These are phyloP conservation scores for Hydropsyche tenuis DNA, from an alignment of 1,140 invertebrate species.

Conservation along the genomic window DNA sequence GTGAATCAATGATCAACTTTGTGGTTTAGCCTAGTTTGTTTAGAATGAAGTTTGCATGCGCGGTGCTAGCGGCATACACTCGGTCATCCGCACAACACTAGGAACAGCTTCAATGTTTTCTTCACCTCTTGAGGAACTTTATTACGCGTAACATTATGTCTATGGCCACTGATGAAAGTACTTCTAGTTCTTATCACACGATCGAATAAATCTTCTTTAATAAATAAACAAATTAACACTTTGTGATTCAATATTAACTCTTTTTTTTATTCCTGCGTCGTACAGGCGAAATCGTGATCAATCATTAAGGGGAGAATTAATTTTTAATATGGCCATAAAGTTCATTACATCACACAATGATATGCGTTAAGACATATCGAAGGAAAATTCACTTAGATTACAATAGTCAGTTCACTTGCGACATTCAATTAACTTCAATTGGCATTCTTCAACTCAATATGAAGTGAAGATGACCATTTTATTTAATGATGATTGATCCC, in stretches of 20 bases:
- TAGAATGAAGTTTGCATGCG: conserved; percentile 49
- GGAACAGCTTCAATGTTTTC: conserved; percentile 47
- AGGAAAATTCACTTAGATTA: conserved; percentile 31
- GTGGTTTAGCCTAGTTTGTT: conserved; percentile 46
- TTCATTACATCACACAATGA: conserved; percentile 38
- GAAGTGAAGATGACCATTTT: conserved; percentile 17
- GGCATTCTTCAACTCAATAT: conserved; percentile 36
- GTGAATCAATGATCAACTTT: conserved; percentile 45
- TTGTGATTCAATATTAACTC: not conserved
- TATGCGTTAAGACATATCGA: conserved; percentile 31
- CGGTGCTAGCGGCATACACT: conserved; percentile 14
- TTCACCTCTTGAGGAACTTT: conserved; percentile 50
- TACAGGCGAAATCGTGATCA: not conserved
- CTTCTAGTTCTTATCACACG: not conserved
- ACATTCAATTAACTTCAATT: not conserved
- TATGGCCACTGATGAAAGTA: conserved; percentile 47
- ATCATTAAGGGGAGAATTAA: conserved; percentile 34
- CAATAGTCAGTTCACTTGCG: conserved; percentile 22
- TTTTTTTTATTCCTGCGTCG: not conserved
- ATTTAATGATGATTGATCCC: conserved; percentile 37
- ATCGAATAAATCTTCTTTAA: not conserved
- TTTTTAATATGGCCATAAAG: conserved; percentile 43
- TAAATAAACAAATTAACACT: conserved; percentile 7
- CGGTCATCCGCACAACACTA: conserved; percentile 39
- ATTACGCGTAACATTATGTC: conserved; percentile 47